These are phyloP conservation scores for Syngnathus rostellatus DNA, from an alignment of 2,797 vertebrate genomes.

Conservation along the genomic window DNA sequence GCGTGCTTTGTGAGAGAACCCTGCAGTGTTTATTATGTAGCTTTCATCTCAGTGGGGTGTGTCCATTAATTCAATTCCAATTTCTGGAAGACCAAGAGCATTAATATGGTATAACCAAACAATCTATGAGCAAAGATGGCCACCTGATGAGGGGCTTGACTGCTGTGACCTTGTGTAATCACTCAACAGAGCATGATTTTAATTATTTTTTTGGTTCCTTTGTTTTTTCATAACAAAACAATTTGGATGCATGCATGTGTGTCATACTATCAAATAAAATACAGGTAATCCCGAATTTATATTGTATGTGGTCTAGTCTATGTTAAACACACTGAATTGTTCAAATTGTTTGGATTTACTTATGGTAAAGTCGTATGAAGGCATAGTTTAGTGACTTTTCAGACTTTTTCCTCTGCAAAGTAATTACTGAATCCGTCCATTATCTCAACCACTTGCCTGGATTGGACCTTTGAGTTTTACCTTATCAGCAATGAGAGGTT, in stretches of 20 bases:
- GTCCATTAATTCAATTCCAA: constrained; percentile 41
- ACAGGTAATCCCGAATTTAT: too few species aligned
- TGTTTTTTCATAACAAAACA: background rate
- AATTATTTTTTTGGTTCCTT: background rate
- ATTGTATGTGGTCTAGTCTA: too few species aligned
- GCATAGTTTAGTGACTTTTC: background rate
- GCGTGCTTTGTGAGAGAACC: background rate
- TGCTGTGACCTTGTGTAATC: background rate
- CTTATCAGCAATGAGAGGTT: background rate
- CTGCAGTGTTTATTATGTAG: background rate
- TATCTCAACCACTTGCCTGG: background rate
- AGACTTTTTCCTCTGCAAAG: background rate
- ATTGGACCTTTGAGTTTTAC: background rate
- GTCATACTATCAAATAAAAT: too few species aligned
- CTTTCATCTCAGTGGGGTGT: constrained; percentile 34
- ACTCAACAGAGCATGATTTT: background rate
- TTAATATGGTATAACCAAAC: constrained; percentile 11
- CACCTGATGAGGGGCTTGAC: constrained; percentile 27
- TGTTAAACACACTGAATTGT: too few species aligned
- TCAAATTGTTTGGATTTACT: background rate
- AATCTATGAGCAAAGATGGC: constrained; percentile 28
- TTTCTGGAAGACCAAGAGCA: constrained; percentile 23
- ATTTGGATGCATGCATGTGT: too few species aligned
- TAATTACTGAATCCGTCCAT: background rate
- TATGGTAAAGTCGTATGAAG: background rate